Conservation (phyloP, 1,140 invertebrate genomes). For the Argopecten irradians region DNA sequence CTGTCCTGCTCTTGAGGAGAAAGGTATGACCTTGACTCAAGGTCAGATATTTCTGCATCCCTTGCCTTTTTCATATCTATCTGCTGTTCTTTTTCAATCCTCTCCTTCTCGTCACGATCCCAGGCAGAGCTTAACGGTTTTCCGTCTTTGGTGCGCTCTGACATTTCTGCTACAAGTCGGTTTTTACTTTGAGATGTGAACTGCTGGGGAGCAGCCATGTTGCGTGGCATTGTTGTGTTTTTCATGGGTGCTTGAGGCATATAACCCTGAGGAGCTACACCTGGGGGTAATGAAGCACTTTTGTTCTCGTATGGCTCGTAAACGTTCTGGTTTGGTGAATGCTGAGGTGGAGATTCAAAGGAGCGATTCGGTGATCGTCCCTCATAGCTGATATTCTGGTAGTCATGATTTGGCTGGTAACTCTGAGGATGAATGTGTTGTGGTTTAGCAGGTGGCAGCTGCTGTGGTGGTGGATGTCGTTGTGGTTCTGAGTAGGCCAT, state of each 20-base stretch:
- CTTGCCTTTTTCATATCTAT: constrained; percentile 61
- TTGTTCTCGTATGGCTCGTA: constrained; percentile 62
- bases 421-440: constrained; percentile 45
- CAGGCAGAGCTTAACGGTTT: constrained; percentile 66
- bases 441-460: constrained; percentile 37
- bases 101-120: constrained; percentile 73
- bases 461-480: constrained; percentile 46
- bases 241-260: constrained; percentile 34
- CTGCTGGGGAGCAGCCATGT: constrained; percentile 43
- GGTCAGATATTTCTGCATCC: constrained; percentile 69
- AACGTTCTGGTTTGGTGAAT: constrained; percentile 57
- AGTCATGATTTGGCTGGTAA: constrained; percentile 64
- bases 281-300: constrained; percentile 33
- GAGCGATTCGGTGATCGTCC: constrained; percentile 55
- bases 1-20: constrained; percentile 72
- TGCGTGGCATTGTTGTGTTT: constrained; percentile 49
- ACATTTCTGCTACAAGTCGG: constrained; percentile 41
- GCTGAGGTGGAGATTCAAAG: constrained; percentile 53
- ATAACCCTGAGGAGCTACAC: constrained; percentile 27
- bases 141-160: constrained; percentile 43
- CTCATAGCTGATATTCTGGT: constrained; percentile 69
- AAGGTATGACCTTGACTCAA: constrained; percentile 67
- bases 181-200: constrained; percentile 30
- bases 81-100: constrained; percentile 65
- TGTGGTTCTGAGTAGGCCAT: constrained; percentile 45